Conservation (phyloP, 2,113 vertebrate species). For the Callipepla squamata region DNA sequence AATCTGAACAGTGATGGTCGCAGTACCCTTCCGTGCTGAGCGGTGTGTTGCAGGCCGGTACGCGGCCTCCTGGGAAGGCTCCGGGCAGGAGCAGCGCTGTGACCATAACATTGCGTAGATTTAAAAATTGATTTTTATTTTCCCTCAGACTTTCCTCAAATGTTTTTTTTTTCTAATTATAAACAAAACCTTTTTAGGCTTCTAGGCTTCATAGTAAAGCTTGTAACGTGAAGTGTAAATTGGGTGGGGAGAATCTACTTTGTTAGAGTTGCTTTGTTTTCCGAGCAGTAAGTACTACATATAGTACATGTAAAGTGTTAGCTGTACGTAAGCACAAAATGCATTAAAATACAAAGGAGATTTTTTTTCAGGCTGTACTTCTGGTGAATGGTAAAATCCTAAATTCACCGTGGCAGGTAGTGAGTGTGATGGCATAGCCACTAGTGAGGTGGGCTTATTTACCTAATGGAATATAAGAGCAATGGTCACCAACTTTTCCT, state of each 20-base stretch:
- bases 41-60: conserved; percentile 40
- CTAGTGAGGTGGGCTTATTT: conserved; percentile 72
- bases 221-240: conserved; percentile 83
- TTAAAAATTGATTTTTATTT: conserved; percentile 73
- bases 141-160: conserved; percentile 70
- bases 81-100: conserved; percentile 74
- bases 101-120: conserved; percentile 85
- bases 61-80: conserved; percentile 31
- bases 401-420: conserved; percentile 79
- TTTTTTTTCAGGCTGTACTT: conserved; percentile 77
- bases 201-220: conserved; percentile 87
- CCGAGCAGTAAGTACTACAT: conserved; percentile 82
- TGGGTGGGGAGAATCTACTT: conserved; percentile 81
- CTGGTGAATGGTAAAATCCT: conserved; percentile 68
- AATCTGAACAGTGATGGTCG: conserved; percentile 79
- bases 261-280: conserved; percentile 86
- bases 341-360: conserved; percentile 78
- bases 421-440: conserved; percentile 79
- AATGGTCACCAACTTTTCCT: conserved; percentile 76
- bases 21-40: conserved; percentile 52
- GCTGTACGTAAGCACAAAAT: conserved; percentile 82
- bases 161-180: conserved; percentile 84
- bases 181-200: conserved; percentile 83
- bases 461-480: conserved; percentile 73
- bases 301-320: conserved; percentile 80